Evolutionary conservation across 37 sponge, comb jelly and placozoan species (phyloP).

Genomic region (Haliclona indistincta): DNA sequence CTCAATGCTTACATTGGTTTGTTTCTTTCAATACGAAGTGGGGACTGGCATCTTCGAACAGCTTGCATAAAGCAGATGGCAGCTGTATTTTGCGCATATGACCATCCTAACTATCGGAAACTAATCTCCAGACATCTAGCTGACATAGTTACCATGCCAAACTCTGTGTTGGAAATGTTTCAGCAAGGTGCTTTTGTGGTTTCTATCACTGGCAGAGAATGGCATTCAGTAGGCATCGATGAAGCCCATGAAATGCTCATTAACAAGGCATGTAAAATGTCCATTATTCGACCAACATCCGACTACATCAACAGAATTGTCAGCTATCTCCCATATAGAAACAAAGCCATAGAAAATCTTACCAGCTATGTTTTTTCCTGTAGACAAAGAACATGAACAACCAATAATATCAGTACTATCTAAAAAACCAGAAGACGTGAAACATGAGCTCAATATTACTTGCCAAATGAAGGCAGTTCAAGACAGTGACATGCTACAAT

Average conservation of each 20-base stretch:
- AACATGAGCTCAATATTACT: slow-evolving; percentile 1
- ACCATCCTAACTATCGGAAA: slow-evolving; percentile 9
- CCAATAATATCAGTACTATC: slow-evolving; percentile 1
- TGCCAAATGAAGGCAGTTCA: background rate
- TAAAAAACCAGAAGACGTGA: background rate
- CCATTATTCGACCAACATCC: slow-evolving; percentile 17
- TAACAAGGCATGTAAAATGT: slow-evolving; percentile 12
- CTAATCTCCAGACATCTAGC: slow-evolving; percentile 22
- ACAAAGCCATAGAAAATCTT: slow-evolving; percentile 20
- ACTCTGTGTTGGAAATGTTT: background rate
- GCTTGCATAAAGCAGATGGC: slow-evolving; percentile 36
- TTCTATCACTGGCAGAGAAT: background rate
- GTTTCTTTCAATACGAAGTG: slow-evolving; percentile 23
- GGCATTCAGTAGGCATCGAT: slow-evolving; percentile 29
- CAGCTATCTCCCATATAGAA: slow-evolving; percentile 1
- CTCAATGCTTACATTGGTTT: slow-evolving; percentile 19
- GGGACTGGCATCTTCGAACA: slow-evolving; percentile 30
- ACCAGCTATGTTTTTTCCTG: slow-evolving; percentile 5
- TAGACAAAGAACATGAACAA: background rate
- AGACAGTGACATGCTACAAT: background rate
- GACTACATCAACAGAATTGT: slow-evolving; percentile 20
- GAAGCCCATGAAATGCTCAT: slow-evolving; percentile 39
- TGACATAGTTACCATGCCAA: slow-evolving; percentile 8
- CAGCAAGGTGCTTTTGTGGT: slow-evolving; percentile 12
- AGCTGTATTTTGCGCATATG: slow-evolving; percentile 32